Percentiles rank a stretch among this genome's conserved stretches.
Conservation (phyloP, 2,113 vertebrate genomes). For the Lutjanus erythropterus region DNA sequence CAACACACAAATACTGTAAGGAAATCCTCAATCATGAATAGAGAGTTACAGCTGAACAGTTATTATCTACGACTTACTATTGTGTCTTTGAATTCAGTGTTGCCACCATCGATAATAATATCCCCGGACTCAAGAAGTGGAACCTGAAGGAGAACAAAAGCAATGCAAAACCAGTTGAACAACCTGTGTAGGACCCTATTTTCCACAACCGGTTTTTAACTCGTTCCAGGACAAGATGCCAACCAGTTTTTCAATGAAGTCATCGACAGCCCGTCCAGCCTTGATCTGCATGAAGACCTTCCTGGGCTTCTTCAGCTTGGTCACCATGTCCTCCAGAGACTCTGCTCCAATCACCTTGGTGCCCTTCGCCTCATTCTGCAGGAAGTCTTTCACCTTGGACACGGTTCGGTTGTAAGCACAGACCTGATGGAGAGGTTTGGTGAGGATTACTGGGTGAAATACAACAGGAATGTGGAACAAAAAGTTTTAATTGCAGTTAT, state of each 20-base stretch:
- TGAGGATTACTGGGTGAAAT: not conserved
- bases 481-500: not conserved
- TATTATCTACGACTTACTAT: constrained; percentile 84
- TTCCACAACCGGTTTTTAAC: not conserved
- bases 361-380: constrained; percentile 95
- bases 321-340: constrained; percentile 96
- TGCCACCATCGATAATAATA: constrained; percentile 97
- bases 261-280: constrained; percentile 95
- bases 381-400: constrained; percentile 96
- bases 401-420: constrained; percentile 97
- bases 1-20: constrained; percentile 43
- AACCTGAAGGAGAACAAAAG: constrained; percentile 80
- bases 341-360: constrained; percentile 95
- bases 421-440: constrained; percentile 83
- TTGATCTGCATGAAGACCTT: constrained; percentile 94
- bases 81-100: constrained; percentile 96
- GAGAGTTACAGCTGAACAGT: not conserved
- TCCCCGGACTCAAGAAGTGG: constrained; percentile 92
- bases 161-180: not conserved
- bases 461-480: too few relatives aligned
- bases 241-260: constrained; percentile 96
- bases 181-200: rapidly evolving
- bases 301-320: constrained; percentile 93
- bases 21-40: not conserved
- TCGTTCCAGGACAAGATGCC: constrained; percentile 39